These are phyloP conservation scores for Pomacea maculata DNA, from an alignment of 1,140 invertebrate genomes.

Conservation along the genomic window DNA sequence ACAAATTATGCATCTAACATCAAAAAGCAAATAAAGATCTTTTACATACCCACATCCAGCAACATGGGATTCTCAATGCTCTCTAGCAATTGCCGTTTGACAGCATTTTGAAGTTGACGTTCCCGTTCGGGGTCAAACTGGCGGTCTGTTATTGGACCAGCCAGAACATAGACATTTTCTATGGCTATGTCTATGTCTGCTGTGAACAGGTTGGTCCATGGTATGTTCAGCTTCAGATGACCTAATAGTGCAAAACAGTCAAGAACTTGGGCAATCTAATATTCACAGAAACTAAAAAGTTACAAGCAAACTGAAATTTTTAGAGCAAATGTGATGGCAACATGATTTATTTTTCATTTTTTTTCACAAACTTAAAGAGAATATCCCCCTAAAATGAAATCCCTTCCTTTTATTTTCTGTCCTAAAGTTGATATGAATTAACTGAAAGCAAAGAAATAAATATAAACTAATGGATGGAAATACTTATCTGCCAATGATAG, in stretches of 20 bases:
- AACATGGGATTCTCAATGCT: conserved; percentile 61
- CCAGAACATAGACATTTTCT: conserved; percentile 80
- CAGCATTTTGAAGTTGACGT: conserved; percentile 76
- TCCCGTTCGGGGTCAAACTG: conserved; percentile 80
- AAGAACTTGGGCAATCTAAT: not conserved
- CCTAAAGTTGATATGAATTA: no score
- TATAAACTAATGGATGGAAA: no score
- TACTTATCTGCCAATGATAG: no score
- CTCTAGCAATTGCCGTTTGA: conserved; percentile 75
- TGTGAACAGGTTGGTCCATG: conserved; percentile 78
- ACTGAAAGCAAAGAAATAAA: no score
- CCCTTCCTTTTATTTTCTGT: no score
- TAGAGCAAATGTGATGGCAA: no score
- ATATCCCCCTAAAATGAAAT: no score
- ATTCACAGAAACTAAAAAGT: not conserved
- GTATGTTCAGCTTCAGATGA: conserved; percentile 79
- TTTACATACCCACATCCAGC: conserved; percentile 42
- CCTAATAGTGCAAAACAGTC: conserved; percentile 40
- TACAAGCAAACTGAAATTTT: no score
- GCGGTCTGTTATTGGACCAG: conserved; percentile 76
- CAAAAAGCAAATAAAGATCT: not conserved
- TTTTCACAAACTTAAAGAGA: no score
- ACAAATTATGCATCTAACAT: not conserved
- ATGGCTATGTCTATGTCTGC: conserved; percentile 71
- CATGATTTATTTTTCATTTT: no score